These are phyloP conservation scores for Gasterosteus nipponicus DNA, from an alignment of 2,113 vertebrate species.

Conservation along the genomic window DNA sequence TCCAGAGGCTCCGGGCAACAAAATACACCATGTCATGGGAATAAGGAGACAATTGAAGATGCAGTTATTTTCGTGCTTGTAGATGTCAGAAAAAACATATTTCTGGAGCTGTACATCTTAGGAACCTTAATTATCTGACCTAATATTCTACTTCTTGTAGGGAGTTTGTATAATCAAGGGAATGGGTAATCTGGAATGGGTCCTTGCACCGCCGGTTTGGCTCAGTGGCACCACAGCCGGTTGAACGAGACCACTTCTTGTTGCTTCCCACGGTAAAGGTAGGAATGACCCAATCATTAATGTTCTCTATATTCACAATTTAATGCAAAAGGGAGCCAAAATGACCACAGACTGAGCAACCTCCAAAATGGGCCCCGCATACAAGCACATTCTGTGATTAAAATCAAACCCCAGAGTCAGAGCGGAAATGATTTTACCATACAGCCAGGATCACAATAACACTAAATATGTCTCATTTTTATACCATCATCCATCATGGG, in stretches of 20 bases:
- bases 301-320: slow-evolving; percentile 38
- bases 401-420: slow-evolving; percentile 45
- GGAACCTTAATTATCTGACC: slow-evolving; percentile 14
- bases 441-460: slow-evolving; percentile 17
- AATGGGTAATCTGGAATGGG: slow-evolving; percentile 19
- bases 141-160: slow-evolving; percentile 12
- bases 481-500: slow-evolving; percentile 23
- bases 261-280: slow-evolving; percentile 40
- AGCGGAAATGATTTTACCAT: slow-evolving; percentile 40
- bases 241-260: slow-evolving; percentile 24
- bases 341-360: slow-evolving; percentile 40
- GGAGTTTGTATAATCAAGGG: slow-evolving; percentile 25
- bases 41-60: slow-evolving; percentile 20
- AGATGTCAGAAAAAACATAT: slow-evolving; percentile 26
- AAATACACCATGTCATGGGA: slow-evolving; percentile 40
- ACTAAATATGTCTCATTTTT: slow-evolving; percentile 41
- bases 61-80: slow-evolving; percentile 4
- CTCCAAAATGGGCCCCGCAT: slow-evolving; percentile 26
- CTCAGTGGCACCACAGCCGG: neutral
- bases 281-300: slow-evolving; percentile 40
- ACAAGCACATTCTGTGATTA: slow-evolving; percentile 25
- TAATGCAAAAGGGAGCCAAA: slow-evolving; percentile 43
- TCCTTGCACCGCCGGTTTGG: slow-evolving; percentile 12
- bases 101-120: slow-evolving; percentile 3
- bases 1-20: slow-evolving; percentile 33